A percentile compares a stretch with the other conserved stretches of the same genome.
Conservation (phyloP, 2,888 invertebrate species). For the Lordiphosa fenestrarum region DNA sequence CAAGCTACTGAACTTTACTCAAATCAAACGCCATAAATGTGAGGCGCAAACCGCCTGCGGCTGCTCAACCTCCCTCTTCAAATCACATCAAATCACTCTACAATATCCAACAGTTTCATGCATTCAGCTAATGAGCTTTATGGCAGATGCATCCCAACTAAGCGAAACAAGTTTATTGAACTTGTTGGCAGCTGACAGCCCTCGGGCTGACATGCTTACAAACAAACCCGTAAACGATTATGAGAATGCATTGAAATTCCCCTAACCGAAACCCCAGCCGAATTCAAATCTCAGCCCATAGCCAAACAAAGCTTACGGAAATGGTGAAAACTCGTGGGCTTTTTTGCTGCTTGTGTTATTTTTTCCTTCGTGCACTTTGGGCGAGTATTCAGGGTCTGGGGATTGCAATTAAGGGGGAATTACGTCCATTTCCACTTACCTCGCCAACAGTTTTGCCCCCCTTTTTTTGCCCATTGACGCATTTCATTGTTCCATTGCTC, state of each 20-base stretch:
- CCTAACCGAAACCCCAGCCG: constrained; percentile 11
- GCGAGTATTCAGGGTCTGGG: constrained; percentile 13
- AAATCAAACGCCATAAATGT: too few species aligned
- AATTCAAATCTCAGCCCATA: constrained; percentile 4
- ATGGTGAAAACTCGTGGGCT: constrained; percentile 22
- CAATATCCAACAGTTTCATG: constrained; percentile 3
- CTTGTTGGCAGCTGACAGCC: constrained; percentile 44
- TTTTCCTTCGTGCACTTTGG: not conserved
- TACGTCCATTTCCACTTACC: constrained; percentile 2
- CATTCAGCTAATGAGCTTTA: constrained; percentile 1
- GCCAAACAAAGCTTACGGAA: constrained; percentile 17
- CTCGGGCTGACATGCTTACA: not conserved
- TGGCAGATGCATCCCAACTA: constrained; percentile 12
- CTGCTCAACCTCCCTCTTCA: too few species aligned
- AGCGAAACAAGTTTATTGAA: constrained; percentile 67
- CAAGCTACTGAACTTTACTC: too few species aligned
- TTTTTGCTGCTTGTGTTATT: not conserved
- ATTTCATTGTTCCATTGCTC: constrained; percentile 19
- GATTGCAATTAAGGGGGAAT: constrained; percentile 15
- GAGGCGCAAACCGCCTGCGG: too few species aligned
- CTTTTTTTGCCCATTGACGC: not conserved
- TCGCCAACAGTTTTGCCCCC: not conserved
- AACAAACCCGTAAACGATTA: constrained; percentile 2
- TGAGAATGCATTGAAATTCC: constrained; percentile 26
- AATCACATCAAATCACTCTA: too few species aligned